These are phyloP conservation scores for Palythoa grandiflora DNA, from an alignment of 92 coral and sea anemone genomes.

Conservation along the genomic window DNA sequence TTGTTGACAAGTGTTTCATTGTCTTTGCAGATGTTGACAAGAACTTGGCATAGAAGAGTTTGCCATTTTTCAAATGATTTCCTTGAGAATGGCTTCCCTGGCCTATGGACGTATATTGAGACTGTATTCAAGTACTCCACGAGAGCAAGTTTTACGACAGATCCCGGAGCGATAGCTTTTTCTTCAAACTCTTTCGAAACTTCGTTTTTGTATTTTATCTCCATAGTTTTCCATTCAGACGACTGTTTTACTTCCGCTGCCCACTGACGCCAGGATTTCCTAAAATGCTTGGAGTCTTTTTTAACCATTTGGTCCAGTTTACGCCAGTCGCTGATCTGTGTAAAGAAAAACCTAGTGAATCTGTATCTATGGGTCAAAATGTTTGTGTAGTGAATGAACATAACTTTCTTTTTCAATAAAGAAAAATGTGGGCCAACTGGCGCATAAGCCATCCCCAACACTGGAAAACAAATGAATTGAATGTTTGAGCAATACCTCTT, in stretches of 20 bases:
- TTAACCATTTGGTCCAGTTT: background rate
- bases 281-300: background rate
- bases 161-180: background rate
- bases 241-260: background rate
- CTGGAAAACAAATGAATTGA: background rate
- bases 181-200: background rate
- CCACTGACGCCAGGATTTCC: background rate
- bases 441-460: no score
- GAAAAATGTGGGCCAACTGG: no score
- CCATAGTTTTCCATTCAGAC: background rate
- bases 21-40: background rate
- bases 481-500: background rate
- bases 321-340: background rate
- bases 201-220: background rate
- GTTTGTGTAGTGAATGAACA: no score
- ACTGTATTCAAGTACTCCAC: background rate
- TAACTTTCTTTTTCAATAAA: no score
- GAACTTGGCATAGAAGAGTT: background rate
- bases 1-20: background rate
- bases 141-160: background rate
- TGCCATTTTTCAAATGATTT: background rate
- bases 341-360: background rate
- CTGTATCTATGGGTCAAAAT: no score
- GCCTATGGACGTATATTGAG: background rate
- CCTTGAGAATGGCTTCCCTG: background rate